Evolutionary conservation across 2,888 invertebrate genomes (phyloP), one percentile per base, ranked within the genome.

Genomic region (Marronus borbonicus): DNA sequence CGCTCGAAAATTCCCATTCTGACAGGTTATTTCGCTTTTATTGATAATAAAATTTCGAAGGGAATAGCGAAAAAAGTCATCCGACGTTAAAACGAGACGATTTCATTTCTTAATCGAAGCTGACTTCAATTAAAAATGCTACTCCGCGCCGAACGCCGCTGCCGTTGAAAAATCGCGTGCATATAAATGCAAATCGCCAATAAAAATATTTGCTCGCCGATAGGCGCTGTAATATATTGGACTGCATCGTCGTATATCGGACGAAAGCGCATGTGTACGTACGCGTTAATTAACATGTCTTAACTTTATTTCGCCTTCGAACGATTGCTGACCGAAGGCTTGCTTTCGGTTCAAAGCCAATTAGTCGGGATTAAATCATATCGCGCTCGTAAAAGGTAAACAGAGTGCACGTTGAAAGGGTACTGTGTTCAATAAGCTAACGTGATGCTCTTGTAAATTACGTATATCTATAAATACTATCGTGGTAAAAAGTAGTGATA

Each of bases 251-350:
- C 49, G 44, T 44, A 44, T 12, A 49, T 20, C 17, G 49, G 17
- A 44, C 66, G 44, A 31, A 28, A 28, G 31, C 28, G 24, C 62
- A 24, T 66, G 17, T 39, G 58, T 39, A 58, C 72, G 10, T 58
- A 72, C 20, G 58, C 50, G 72, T 58, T 72, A 72, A 72, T 72
- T 55, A 58, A 72, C 72, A 72, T 72, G 72, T 72, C 72, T 72
- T 72, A 72, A 72, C 14, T 72, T 72, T 39, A 72, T 72, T 36
- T 36, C 58, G 3, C 58, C 20, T 58, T 58, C 55, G 17, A 8
- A 24, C 49, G 44, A 66, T 44, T 20, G 24, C 8, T 8, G 49
- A 24, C 39, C 17, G 65, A 20, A 17, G 4, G 44, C 66, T 66
- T 12, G n/a, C 72, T 58, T 24, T 72, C 12, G 28, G 69, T 52